These are phyloP conservation scores for Corydoras maculifer DNA, from an alignment of 2,113 vertebrate genomes.

Conservation along the genomic window DNA sequence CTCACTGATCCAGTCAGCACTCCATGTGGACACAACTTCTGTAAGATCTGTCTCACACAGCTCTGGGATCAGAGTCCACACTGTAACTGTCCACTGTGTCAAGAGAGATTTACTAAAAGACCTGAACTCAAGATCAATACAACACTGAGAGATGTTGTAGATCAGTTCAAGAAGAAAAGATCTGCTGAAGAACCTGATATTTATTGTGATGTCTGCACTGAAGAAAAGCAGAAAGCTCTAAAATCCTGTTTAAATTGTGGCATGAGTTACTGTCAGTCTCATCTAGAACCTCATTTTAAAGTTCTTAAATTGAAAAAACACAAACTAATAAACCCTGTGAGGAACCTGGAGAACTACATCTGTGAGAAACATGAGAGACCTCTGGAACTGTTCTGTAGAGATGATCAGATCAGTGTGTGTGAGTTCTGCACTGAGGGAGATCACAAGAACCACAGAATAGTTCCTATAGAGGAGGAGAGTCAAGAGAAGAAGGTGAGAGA, in stretches of 20 bases:
- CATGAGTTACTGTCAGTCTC: background rate
- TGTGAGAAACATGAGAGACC: constrained; percentile 41
- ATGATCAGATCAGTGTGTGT: constrained; percentile 45
- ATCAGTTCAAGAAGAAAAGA: background rate
- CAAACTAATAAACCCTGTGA: background rate
- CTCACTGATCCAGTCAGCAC: too few relatives aligned
- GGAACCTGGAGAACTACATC: background rate
- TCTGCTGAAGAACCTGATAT: constrained; percentile 29
- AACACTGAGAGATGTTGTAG: background rate
- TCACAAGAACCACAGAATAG: background rate
- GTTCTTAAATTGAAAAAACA: background rate
- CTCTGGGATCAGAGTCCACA: background rate
- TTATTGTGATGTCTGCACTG: constrained; percentile 46
- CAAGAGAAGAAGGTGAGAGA: background rate
- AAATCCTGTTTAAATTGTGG: constrained; percentile 1
- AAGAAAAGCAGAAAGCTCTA: background rate
- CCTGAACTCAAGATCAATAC: background rate
- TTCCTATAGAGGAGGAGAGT: constrained; percentile 5
- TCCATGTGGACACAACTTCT: background rate
- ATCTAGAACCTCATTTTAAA: constrained; percentile 5
- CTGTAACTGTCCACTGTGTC: background rate
- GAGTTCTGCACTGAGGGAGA: background rate
- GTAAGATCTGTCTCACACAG: background rate
- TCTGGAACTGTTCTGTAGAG: constrained; percentile 55
- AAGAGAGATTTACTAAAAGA: background rate